phyloP scores from a whole-genome alignment of 2,888 invertebrate species.

The Spodoptera exigua region DNA sequence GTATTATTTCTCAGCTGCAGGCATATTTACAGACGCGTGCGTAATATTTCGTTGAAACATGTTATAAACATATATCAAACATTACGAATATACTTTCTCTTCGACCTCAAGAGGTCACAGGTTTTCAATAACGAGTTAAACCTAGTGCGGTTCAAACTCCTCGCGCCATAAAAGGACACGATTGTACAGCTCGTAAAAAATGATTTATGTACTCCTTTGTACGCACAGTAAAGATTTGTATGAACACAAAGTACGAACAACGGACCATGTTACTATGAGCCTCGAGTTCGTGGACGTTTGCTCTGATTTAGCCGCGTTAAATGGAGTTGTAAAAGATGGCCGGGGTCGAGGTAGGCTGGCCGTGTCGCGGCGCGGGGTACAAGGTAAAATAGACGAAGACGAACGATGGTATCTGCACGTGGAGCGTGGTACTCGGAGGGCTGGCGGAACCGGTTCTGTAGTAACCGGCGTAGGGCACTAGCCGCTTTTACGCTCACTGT shows the following conservation, averaged over 20 bases:
- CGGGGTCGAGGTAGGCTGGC: slow-evolving; percentile 59
- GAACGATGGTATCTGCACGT: slow-evolving; percentile 83
- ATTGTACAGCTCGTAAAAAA: slow-evolving; percentile 71
- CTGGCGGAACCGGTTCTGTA: slow-evolving; percentile 78
- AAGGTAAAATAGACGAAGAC: slow-evolving; percentile 84
- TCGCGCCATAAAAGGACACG: slow-evolving; percentile 57
- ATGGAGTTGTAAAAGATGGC: slow-evolving; percentile 49
- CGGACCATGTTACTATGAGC: slow-evolving; percentile 55
- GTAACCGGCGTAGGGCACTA: slow-evolving; percentile 81
- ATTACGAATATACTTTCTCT: slow-evolving; percentile 34
- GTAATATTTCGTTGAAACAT: slow-evolving; percentile 11
- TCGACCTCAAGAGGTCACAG: slow-evolving; percentile 50
- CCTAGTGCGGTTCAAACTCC: slow-evolving; percentile 45
- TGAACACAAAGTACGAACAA: slow-evolving; percentile 61
- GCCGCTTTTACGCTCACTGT: slow-evolving; percentile 67
- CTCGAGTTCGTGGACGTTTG: slow-evolving; percentile 38
- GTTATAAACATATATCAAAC: slow-evolving; percentile 29
- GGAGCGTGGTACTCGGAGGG: slow-evolving; percentile 70
- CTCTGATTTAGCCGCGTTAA: slow-evolving; percentile 44
- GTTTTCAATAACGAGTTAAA: slow-evolving; percentile 49
- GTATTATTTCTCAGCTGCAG: slow-evolving; percentile 5
- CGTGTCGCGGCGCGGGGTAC: slow-evolving; percentile 50
- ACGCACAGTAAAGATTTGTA: slow-evolving; percentile 66
- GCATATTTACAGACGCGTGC: background rate
- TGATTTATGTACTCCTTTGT: slow-evolving; percentile 76